Percentiles rank a stretch among this genome's conserved stretches.
Conservation (phyloP, 2,888 invertebrate genomes). For the Melieria picta region DNA sequence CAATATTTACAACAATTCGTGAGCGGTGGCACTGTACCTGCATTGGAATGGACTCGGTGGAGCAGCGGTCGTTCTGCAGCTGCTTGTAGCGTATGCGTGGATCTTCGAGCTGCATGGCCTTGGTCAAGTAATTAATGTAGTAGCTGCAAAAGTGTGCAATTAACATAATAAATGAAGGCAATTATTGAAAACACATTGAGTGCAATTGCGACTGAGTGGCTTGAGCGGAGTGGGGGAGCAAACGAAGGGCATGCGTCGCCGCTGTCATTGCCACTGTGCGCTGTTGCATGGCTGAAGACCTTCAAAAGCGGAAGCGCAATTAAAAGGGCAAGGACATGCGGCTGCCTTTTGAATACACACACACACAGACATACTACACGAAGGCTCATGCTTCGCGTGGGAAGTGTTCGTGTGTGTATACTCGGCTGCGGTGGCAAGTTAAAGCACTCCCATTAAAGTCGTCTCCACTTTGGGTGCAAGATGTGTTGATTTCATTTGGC, state of each 20-base stretch:
- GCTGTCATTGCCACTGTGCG: background rate
- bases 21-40: slow-evolving; percentile 67
- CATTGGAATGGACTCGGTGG: slow-evolving; percentile 71
- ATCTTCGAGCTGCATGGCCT: slow-evolving; percentile 82
- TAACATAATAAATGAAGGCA: background rate
- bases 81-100: slow-evolving; percentile 72
- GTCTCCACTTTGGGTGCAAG: no score
- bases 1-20: background rate
- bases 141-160: slow-evolving; percentile 69
- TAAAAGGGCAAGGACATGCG: slow-evolving; percentile 25
- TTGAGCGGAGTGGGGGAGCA: slow-evolving; percentile 50
- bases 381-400: no score
- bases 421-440: no score
- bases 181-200: no score
- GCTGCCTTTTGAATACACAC: slow-evolving; percentile 21
- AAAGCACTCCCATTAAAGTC: no score
- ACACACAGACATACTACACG: slow-evolving; percentile 1
- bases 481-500: no score
- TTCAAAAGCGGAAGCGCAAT: slow-evolving; percentile 8
- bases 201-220: background rate
- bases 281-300: slow-evolving; percentile 20
- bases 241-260: background rate
- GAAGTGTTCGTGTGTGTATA: no score
- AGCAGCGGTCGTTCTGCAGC: slow-evolving; percentile 68
- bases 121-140: slow-evolving; percentile 78